Base-by-base conservation (phyloP, 2,797 vertebrate genomes). In the Rhinatrema bivittatum region DNA sequence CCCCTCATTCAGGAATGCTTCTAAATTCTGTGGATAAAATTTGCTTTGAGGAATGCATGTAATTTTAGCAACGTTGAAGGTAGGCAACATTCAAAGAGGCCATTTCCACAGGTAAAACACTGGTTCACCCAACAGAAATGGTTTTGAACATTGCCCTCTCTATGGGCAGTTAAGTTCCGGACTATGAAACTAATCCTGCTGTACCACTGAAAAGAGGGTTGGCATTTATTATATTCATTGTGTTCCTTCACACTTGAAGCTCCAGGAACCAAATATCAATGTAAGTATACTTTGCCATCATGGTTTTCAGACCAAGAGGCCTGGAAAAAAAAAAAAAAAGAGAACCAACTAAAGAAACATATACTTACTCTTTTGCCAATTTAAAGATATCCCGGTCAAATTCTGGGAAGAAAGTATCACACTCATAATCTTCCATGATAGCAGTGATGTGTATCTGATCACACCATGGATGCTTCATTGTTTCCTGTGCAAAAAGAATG, bases 401-500 rank as follows among this genome's bases (percentile, higher is more conserved):
- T 25, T 68, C 41, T 0, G 87, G 87, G 68, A 90, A 90, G 67
- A 87, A 89, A 7, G 81, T 76, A 7, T 89, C 74, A 9, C 84
- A 86, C 47, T 87, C 70, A 27, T 85, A 87, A 19, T 81, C 49
- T 1, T 79, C 84, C 86, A 84, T 87, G 59, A 90, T 22, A 11
- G 85, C 38, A 0, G 87, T 88, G 32, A 88, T 72, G 60, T 82
- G 87, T 30, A 90, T 26, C 42, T 75, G 27, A 51, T 85, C 82
- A 57, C 87, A 88, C 80, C 80, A 87, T 1, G 81, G 84, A 43
- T 90, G 84, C 21, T 58, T 46, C 59, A 88, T 9, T 2, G 68
- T 74, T 5, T 73, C 79, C 87, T 90, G 36, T 9, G n/a, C 33
- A 4, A 30, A 39, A 42, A 25, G n/a, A n/a, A n/a, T n/a, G n/a